phyloP scores from a whole-genome alignment of 1,140 invertebrate species.

The Eufriesea mexicana region DNA sequence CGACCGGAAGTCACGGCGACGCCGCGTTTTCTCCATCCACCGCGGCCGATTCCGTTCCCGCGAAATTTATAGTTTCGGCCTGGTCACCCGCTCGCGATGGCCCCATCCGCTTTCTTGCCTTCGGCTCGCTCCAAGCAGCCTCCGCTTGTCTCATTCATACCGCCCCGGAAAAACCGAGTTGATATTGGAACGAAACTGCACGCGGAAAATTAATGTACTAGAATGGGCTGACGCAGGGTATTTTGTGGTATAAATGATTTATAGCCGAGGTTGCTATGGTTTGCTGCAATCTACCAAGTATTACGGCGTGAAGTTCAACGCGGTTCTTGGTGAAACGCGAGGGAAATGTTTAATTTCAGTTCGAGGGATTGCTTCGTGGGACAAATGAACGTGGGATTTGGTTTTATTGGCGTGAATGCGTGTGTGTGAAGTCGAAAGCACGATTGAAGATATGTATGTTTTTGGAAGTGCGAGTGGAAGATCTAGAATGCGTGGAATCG shows the following conservation, averaged over 20 bases:
- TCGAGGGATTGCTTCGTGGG: no score
- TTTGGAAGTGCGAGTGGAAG: no score
- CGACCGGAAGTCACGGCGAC: constrained; percentile 38
- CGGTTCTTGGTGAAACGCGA: no score
- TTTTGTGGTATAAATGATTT: no score
- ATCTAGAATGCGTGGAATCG: no score
- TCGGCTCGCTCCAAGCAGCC: background rate
- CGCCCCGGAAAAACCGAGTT: background rate
- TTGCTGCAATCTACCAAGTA: background rate
- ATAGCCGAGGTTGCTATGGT: no score
- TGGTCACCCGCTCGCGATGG: background rate
- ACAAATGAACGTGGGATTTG: no score
- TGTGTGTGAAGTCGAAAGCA: no score
- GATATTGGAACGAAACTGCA: background rate
- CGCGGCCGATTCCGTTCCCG: background rate
- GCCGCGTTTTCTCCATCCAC: constrained; percentile 26
- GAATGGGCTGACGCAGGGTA: accelerated
- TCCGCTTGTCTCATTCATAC: background rate
- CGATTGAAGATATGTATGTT: no score
- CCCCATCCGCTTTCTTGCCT: background rate
- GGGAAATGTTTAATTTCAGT: no score
- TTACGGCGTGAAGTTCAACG: no score
- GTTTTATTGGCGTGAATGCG: no score
- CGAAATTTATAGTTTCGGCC: constrained; percentile 44
- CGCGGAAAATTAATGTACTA: background rate